A percentile compares a stretch with the other conserved stretches of the same genome.
phyloP scores from a whole-genome alignment of 2,113 vertebrate genomes.

The Zosterops pallidus region DNA sequence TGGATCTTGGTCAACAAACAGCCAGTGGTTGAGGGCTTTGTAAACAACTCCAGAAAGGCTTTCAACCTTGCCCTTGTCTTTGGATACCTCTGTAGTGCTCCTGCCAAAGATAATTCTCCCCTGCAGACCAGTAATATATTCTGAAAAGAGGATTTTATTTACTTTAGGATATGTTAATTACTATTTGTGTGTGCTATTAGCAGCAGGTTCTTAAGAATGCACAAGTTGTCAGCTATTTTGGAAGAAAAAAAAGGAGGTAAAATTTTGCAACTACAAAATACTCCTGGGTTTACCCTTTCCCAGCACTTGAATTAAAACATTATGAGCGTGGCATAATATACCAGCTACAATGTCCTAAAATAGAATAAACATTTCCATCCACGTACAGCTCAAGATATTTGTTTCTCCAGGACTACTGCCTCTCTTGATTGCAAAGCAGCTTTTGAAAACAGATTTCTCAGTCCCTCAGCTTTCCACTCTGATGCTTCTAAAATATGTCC shows the following conservation, averaged over 20 bases:
- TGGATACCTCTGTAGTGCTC: neutral
- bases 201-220: neutral
- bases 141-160: neutral
- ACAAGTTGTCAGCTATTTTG: neutral
- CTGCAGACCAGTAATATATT: neutral
- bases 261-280: neutral
- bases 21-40: neutral
- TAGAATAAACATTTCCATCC: slow-evolving; percentile 12
- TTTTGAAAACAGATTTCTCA: slow-evolving; percentile 2
- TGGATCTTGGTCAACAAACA: neutral
- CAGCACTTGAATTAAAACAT: neutral
- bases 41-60: neutral
- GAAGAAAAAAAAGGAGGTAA: neutral
- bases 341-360: neutral
- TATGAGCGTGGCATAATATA: neutral
- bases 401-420: slow-evolving; percentile 5
- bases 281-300: neutral
- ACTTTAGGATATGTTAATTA: neutral
- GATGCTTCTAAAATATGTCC: neutral
- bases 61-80: neutral
- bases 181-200: neutral
- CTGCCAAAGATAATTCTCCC: slow-evolving; percentile 11
- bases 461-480: neutral
- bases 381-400: neutral
- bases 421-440: neutral